Evolutionary conservation across 2,113 vertebrate species (phyloP), one percentile per base, ranked within the genome.

Genomic region (Symphodus melops): DNA sequence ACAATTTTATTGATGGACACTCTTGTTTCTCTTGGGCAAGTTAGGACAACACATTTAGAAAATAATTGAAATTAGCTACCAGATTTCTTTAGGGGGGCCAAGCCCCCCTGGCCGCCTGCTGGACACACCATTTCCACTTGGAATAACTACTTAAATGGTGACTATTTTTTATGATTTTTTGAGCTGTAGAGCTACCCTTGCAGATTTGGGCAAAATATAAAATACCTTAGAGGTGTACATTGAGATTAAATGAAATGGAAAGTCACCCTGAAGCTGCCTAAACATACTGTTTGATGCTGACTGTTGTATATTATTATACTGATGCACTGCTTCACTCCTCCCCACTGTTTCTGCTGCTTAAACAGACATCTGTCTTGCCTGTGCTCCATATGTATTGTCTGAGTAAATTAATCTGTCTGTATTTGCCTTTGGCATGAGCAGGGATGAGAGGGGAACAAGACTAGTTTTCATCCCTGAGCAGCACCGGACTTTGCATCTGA

Each of bases 391-490:
- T 70, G 65, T 65, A 86, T 85, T 79, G 77, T 81, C 82, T 62
- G 83, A 70, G 69, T 85, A 72, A 88, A 89, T 90, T 83, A 59
- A 86, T 91, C 86, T 81, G 82, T 87, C 42, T 72, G 84, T 62
- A 71, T 79, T 70, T 77, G 88, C 82, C 86, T 87, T 90, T 79
- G 74, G 65, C 56, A 73, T 81, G 88, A 89, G 84, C 86, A 75
- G 65, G 56, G 63, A 75, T 77, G 81, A 87, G 87, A 70, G 58
- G 61, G 28, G 85, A 86, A 88, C 89, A 86, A 86, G 84, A 82
- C 88, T 85, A 64, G 92, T 90, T 92, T 91, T 86, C 88, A 82
- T 91, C 81, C 55, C 72, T 59, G 79, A 88, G 82, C 77, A 68
- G 82, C 42, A n/a, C 63, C 14, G 20, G 82, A 39, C 55, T 78